Evolutionary conservation across 2,113 vertebrate genomes (phyloP).

Genomic region (Stercorarius parasiticus): DNA sequence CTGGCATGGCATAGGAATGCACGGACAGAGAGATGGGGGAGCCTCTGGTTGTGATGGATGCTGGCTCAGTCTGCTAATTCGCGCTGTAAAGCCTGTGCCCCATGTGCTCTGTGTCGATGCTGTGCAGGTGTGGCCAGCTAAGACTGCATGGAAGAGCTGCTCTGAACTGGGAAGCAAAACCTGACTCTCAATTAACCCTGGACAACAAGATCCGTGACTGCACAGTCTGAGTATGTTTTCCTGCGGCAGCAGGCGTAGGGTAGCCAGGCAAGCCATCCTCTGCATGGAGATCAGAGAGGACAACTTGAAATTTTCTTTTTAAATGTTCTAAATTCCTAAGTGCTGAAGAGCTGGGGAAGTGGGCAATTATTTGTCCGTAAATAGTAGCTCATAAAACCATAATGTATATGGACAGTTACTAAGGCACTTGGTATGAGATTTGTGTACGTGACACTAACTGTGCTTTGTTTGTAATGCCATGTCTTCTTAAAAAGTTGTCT

Average conservation of each 20-base stretch:
- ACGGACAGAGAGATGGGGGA: background rate
- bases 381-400: background rate
- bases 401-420: background rate
- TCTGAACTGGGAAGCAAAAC: background rate
- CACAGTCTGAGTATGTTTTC: constrained; percentile 28
- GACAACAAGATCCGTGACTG: background rate
- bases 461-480: background rate
- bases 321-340: background rate
- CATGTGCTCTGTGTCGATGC: fast-evolving
- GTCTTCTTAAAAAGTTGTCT: background rate
- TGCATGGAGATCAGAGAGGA: background rate
- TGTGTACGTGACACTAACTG: background rate
- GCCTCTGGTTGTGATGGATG: background rate
- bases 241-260: background rate
- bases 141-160: background rate
- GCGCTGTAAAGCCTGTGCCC: fast-evolving
- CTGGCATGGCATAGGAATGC: fast-evolving
- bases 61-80: background rate
- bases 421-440: background rate
- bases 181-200: background rate
- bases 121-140: background rate
- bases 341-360: background rate
- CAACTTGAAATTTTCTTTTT: background rate
- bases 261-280: background rate
- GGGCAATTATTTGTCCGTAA: background rate